Percentiles rank a stretch among this genome's conserved stretches.
phyloP scores from a whole-genome alignment of 1,140 invertebrate species.

The Dysdera silvatica region DNA sequence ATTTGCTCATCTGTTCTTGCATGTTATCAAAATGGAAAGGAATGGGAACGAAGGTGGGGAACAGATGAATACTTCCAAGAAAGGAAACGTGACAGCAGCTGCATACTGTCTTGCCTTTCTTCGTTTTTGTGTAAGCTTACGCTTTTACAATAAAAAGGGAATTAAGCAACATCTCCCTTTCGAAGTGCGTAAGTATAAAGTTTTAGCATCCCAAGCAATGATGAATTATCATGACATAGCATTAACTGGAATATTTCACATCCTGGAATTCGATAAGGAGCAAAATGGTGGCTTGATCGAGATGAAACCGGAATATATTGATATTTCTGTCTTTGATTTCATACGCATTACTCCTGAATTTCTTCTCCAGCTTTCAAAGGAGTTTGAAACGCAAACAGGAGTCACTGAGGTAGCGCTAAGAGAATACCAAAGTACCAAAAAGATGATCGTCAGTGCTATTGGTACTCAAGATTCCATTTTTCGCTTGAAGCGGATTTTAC shows the following conservation, averaged over 20 bases:
- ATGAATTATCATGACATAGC: conserved; percentile 14
- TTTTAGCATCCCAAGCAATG: conserved; percentile 6
- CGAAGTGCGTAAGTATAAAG: not conserved
- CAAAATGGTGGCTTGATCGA: not conserved
- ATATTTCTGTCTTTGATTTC: conserved; percentile 3
- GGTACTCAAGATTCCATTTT: conserved; percentile 9
- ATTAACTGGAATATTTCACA: conserved; percentile 1
- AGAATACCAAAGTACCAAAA: conserved; percentile 10
- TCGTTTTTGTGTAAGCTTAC: conserved; percentile 6
- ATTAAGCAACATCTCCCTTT: not conserved
- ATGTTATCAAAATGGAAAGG: not conserved
- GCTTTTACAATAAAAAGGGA: conserved; percentile 10
- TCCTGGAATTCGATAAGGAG: not conserved
- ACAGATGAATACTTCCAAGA: not conserved
- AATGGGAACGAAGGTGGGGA: not conserved
- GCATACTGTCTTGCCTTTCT: conserved; percentile 12
- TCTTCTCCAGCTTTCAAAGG: not conserved
- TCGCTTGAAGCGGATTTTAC: not conserved
- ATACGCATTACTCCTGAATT: not conserved
- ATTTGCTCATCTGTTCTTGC: not conserved
- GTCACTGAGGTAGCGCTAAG: not conserved
- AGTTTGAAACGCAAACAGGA: not conserved
- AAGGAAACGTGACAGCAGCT: not conserved
- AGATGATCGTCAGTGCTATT: conserved; percentile 4
- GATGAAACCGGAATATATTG: conserved; percentile 14